These are phyloP conservation scores for Cheiracanthium punctorium DNA, from an alignment of 2,888 invertebrate species.

Conservation along the genomic window DNA sequence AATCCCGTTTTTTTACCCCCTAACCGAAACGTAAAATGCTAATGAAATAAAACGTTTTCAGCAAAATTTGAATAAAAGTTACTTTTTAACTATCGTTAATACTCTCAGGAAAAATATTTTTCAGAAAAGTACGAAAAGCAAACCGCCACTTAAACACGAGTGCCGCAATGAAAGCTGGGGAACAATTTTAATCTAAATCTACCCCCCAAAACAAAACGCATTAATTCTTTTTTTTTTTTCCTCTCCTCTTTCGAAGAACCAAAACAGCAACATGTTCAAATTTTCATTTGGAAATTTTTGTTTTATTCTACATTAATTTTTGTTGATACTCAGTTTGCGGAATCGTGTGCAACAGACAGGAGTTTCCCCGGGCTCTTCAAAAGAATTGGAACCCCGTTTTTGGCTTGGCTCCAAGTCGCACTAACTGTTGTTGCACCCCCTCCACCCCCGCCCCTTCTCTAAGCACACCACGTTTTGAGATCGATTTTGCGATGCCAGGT, in stretches of 20 bases:
- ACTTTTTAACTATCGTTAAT: no score
- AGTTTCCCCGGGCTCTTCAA: background rate
- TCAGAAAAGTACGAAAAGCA: background rate
- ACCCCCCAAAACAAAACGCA: background rate
- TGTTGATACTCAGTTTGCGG: background rate
- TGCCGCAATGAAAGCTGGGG: background rate
- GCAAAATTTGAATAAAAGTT: no score
- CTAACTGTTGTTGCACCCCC: background rate
- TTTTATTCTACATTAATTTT: background rate
- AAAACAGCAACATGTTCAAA: background rate
- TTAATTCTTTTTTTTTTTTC: no score
- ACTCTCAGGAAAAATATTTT: no score
- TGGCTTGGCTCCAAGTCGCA: background rate
- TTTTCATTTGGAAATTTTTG: background rate
- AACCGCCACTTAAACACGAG: background rate
- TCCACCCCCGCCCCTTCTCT: background rate
- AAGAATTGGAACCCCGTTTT: conserved; percentile 5
- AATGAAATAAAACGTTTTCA: no score
- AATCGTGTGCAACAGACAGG: conserved; percentile 10
- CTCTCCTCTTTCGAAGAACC: no score
- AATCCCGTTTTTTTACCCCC: no score
- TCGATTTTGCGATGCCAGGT: background rate
- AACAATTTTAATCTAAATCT: background rate
- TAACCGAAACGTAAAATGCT: no score
- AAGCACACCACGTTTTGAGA: background rate